Base-by-base conservation (phyloP, 2,797 vertebrate species). In the Onychomys arenicola region DNA sequence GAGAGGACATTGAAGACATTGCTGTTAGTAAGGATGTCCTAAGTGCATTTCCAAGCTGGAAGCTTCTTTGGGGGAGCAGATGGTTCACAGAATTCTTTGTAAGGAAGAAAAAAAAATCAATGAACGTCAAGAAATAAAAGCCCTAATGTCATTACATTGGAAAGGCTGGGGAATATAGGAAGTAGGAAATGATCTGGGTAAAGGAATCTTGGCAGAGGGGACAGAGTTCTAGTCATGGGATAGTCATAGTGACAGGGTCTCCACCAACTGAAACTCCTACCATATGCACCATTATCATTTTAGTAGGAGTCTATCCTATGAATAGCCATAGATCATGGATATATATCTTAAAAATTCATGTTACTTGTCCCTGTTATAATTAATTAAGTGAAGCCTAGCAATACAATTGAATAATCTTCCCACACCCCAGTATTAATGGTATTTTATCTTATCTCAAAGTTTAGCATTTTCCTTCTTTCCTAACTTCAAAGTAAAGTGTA, bases 391-490 rank as follows among this genome's bases (percentile, higher is more conserved):
- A n/a, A 84, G 16, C 69, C 91, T 89, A 88, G 78, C 8, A 77
- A 92, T 16, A 78, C 43, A 90, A 96, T 80, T 21, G 61, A 86
- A 73, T 89, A 65, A 17, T 89, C 52, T 91, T 19, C 73, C 27
- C 17, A 6, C 1, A 73, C 10, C 16, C 61, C 67, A 13, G 32
- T 10, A 49, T 52, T 86, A 63, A 82, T 37, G 80, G 71, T 46
- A 88, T 34, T 90, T 27, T 76, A 46, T 76, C 87, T 67, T 65
- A 95, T 25, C 88, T 94, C 71, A 92, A 81, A 84, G 81, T 92
- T 34, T 67, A 71, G 52, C 46, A 86, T 91, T 12, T 27, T 91
- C 81, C 61, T 76, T 57, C 40, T n/a, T 76, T 91, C 34, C n/a
- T 95, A 61, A 14, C 29, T 87, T 93, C 46, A 87, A 11, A 96